Conservation (phyloP, 2,888 invertebrate genomes). For the Terebella lapidaria region DNA sequence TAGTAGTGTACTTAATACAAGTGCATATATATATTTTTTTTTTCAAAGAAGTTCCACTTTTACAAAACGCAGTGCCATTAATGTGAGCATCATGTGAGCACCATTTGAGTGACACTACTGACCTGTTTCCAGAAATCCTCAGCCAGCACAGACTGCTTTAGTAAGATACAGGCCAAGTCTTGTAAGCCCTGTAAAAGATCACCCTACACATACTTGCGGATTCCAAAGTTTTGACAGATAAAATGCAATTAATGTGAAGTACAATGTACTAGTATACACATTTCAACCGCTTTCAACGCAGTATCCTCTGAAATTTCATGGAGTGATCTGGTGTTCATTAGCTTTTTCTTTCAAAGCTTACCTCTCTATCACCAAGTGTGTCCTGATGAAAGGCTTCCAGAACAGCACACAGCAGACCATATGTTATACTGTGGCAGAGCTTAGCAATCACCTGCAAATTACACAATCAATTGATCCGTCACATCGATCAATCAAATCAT, state of each 20-base stretch:
- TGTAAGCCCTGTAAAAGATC: slow-evolving; percentile 43
- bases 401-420: slow-evolving; percentile 37
- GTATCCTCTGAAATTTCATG: not conserved
- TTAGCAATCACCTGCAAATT: slow-evolving; percentile 40
- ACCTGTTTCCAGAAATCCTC: slow-evolving; percentile 48
- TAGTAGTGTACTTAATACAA: too few relatives aligned
- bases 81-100: too few relatives aligned
- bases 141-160: slow-evolving; percentile 39
- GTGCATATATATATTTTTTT: too few relatives aligned
- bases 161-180: slow-evolving; percentile 33
- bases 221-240: not conserved
- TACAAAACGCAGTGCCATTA: too few relatives aligned
- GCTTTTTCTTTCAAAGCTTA: too few relatives aligned
- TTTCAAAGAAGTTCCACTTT: too few relatives aligned
- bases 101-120: not conserved
- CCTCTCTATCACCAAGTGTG: slow-evolving; percentile 38
- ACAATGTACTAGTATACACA: too few relatives aligned
- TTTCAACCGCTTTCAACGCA: too few relatives aligned
- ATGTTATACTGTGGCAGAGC: slow-evolving; percentile 38
- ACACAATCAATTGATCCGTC: too few relatives aligned
- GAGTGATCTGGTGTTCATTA: too few relatives aligned
- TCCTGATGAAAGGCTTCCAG: slow-evolving; percentile 45
- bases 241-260: not conserved
- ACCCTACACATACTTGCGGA: too few relatives aligned
- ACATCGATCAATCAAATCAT: too few relatives aligned